Conservation (phyloP, 2,888 invertebrate species). For the Archips crataeganus region DNA sequence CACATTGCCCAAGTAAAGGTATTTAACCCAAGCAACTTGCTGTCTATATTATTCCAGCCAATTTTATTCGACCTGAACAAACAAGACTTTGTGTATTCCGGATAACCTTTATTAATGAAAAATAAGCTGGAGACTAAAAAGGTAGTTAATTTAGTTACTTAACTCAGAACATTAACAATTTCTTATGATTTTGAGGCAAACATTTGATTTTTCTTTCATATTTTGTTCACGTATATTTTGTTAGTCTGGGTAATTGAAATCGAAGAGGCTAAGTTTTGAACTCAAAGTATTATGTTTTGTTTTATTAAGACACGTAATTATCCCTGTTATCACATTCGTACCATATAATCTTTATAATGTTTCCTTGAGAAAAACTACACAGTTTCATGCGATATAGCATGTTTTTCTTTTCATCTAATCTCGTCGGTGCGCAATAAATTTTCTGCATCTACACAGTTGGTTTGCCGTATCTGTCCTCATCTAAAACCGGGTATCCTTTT, state of each 20-base stretch:
- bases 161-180: neutral
- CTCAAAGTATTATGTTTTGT: too few relatives aligned
- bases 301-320: too few relatives aligned
- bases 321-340: too few relatives aligned
- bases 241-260: neutral
- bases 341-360: too few relatives aligned
- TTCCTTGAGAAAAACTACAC: neutral
- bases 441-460: conserved; percentile 34
- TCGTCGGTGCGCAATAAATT: conserved; percentile 50
- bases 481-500: conserved; percentile 51
- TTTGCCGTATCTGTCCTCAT: conserved; percentile 46
- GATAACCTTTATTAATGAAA: neutral
- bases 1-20: conserved; percentile 8
- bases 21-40: neutral
- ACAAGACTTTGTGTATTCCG: neutral
- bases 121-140: neutral
- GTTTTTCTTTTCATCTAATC: conserved; percentile 20
- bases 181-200: neutral
- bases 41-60: neutral
- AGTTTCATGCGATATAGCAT: neutral
- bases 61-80: conserved; percentile 9
- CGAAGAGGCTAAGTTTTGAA: too few relatives aligned
- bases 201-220: neutral
- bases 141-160: neutral
- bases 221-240: neutral